A percentile compares a stretch with the other conserved stretches of the same genome.
Evolutionary conservation across 1,140 invertebrate species (phyloP).

Genomic region (Microplitis demolitor): DNA sequence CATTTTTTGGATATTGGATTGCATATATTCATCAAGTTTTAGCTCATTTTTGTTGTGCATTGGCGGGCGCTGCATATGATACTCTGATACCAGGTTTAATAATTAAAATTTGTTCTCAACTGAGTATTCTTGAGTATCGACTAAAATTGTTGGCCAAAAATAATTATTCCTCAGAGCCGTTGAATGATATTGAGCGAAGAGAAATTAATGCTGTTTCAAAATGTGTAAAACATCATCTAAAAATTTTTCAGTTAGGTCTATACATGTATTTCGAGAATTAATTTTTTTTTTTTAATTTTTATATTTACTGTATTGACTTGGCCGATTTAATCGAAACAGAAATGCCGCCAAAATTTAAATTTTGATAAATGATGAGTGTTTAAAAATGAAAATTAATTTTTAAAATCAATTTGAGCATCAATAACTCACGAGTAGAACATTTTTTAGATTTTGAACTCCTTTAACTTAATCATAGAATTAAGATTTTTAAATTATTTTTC

Average conservation of each 20-base stretch:
- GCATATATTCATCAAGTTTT: constrained; percentile 1
- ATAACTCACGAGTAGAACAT: too few relatives aligned
- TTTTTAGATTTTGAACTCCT: too few relatives aligned
- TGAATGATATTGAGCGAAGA: neutral
- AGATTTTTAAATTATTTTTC: too few relatives aligned
- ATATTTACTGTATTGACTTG: too few relatives aligned
- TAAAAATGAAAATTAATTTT: too few relatives aligned
- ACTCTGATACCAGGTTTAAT: constrained; percentile 11
- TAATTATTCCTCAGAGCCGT: neutral
- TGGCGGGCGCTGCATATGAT: neutral
- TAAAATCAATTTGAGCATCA: too few relatives aligned
- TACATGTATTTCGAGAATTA: neutral
- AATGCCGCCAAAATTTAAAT: too few relatives aligned
- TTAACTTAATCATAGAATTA: too few relatives aligned
- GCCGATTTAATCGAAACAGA: too few relatives aligned
- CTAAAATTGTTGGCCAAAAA: neutral
- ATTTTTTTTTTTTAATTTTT: neutral
- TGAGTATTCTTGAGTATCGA: constrained; percentile 9
- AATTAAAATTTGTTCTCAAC: constrained; percentile 14
- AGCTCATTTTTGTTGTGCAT: neutral
- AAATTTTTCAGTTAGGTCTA: constrained; percentile 9
- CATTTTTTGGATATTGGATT: constrained; percentile 1
- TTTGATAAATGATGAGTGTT: too few relatives aligned
- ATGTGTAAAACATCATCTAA: constrained; percentile 8
- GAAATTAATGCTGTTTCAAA: neutral